Conservation (phyloP, 2,113 vertebrate genomes). For the Vimba vimba region DNA sequence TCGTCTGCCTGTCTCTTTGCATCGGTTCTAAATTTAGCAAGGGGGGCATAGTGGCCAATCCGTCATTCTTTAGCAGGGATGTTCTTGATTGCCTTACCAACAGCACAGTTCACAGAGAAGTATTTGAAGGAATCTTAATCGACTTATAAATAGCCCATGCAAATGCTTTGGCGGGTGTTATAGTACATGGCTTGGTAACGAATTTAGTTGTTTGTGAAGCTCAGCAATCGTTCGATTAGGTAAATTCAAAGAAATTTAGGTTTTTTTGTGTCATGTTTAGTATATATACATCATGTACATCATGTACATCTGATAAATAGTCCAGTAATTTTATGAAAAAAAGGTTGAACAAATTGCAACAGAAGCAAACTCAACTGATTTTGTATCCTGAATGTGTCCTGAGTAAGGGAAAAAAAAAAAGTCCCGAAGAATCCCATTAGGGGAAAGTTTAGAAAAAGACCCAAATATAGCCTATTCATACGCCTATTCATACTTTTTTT, state of each 20-base stretch:
- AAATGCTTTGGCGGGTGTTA: neutral
- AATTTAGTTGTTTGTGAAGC: neutral
- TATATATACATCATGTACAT: neutral
- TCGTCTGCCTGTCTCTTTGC: slow-evolving; percentile 10
- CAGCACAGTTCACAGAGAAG: neutral
- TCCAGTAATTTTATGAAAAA: too few species aligned
- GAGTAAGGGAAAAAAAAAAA: too few species aligned
- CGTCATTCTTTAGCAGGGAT: neutral
- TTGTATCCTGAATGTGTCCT: too few species aligned
- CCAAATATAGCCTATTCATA: too few species aligned
- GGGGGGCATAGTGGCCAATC: slow-evolving; percentile 5
- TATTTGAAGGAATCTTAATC: neutral
- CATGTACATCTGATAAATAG: neutral
- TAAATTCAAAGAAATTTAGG: neutral
- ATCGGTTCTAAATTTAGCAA: slow-evolving; percentile 42
- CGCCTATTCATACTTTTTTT: too few species aligned
- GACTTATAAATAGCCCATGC: neutral
- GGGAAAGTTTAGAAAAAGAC: too few species aligned
- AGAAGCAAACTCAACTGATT: too few species aligned
- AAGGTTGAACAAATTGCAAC: too few species aligned
- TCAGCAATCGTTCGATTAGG: neutral
- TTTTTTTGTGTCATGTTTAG: neutral
- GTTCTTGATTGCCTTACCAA: neutral
- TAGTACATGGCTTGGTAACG: neutral
- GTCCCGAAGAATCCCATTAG: too few species aligned